Base-by-base conservation (phyloP, 2,797 vertebrate genomes). In the Coregonus sp. region DNA sequence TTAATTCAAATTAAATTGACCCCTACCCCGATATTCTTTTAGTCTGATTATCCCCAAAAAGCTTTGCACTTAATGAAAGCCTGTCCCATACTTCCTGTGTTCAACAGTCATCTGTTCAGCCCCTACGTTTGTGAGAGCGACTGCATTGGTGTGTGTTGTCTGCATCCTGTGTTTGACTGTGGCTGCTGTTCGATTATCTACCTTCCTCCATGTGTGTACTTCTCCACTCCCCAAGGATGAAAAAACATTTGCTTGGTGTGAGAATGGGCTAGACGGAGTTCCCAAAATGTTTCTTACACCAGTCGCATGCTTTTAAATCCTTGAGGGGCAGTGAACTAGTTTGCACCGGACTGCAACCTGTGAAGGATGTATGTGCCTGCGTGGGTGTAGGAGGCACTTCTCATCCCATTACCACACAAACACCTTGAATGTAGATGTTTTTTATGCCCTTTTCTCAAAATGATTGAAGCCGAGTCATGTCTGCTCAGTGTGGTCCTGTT, bases 341-440 rank as follows among this genome's bases (percentile, higher is more conserved):
- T 9, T 61, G 59, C 59, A 61, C 25, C 25, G 7, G 59, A 61
- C 25, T n/a, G 20, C 59, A 61, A 14, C 20, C 75, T 84, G 78
- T 81, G 85, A 86, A 83, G 86, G 80, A 83, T 82, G 85, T 83
- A 73, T 80, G 80, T 86, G 84, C 83, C 86, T 86, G 87, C 76
- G 79, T 72, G 74, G 86, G 86, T 83, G 82, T 81, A 20, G 31
- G 15, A 35, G 29, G n/a, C 37, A 70, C 35, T 40, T 59, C 61
- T 56, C 15, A 56, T 35, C 47, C 5, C 4, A 52, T 16, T 54
- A 40, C 88, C 86, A 86, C 86, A 87, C 84, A 86, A 92, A 89
- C 85, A 90, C 82, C 86, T 89, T 90, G 92, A 93, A 92, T 93
- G 92, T 92, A 92, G 84, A 78, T 76, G 47, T 77, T 76, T 79